Conservation (phyloP, 2,113 vertebrate genomes). For the Microcebus ravelobensis region DNA sequence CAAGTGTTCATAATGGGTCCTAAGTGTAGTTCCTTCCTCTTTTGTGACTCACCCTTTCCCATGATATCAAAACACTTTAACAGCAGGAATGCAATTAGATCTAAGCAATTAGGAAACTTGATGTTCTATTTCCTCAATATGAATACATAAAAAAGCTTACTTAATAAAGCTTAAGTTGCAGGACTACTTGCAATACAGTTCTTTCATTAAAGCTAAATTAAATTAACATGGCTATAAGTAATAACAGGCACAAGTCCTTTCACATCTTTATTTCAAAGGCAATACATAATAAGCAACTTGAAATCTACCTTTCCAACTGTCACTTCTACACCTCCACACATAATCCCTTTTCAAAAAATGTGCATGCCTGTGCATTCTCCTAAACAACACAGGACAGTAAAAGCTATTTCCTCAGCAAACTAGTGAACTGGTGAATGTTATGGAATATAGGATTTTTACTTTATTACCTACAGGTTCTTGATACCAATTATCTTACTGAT, state of each 20-base stretch:
- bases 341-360: neutral
- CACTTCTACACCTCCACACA: neutral
- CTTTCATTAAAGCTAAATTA: neutral
- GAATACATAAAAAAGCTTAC: neutral
- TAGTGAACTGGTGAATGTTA: neutral
- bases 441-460: neutral
- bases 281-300: neutral
- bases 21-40: constrained; percentile 71
- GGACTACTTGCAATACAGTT: neutral
- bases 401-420: neutral
- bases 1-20: constrained; percentile 38
- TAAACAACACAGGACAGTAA: neutral
- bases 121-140: neutral
- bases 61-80: neutral
- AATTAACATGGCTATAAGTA: neutral
- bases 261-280: neutral
- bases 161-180: neutral
- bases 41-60: constrained; percentile 63
- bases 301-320: neutral
- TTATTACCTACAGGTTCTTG: constrained; percentile 22
- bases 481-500: neutral
- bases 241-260: neutral
- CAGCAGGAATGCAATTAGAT: constrained; percentile 39
- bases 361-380: neutral
- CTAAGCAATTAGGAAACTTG: constrained; percentile 33